Evolutionary conservation across 2,888 invertebrate genomes (phyloP), one percentile per base, ranked within the genome.

Genomic region (Chrysina gloriosa): DNA sequence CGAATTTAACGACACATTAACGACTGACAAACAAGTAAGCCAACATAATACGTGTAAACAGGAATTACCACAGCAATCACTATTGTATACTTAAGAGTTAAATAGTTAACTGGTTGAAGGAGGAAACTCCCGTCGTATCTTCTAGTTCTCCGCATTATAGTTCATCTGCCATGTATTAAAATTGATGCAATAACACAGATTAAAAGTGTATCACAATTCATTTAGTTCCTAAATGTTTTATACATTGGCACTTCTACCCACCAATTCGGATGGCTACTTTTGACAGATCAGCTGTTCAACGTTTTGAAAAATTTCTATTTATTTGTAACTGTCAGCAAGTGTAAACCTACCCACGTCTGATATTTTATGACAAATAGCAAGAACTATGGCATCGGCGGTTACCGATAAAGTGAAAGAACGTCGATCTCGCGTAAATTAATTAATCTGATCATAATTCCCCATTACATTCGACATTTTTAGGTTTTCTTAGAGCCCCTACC

Each of bases 401-500:
- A 80, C 80, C 2, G 81, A 82, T 27, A 82, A 80, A 79, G 77
- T 82, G n/a, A 79, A 79, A 69, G 82, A 83, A 69, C 77, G 79
- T 31, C 76, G 82, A 9, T 79, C 78, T 70, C 74, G 81, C 69
- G 83, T 82, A 77, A 76, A 76, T 74, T 19, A 5, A 11, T 14
- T 31, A 39, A 36, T 65, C 2, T 42, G 52, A 31, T 36, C 42
- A 34, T 45, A 58, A 47, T 67, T 39, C 25, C n/a, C 25, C 19
- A 16, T 50, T 29, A 21, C 11, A n/a, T 31, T 45, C 25, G 19
- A 39, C n/a, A 56, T 70, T 71, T 76, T 1, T 72, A 92, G 92
- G 92, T 93, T 4, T 88, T 94, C 77, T 82, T 95, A 50, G 94
- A 94, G 0, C 91, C 93, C 1, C 84, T 95, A 21, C 94, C 95